Evolutionary conservation across 2,113 vertebrate species (phyloP).

Genomic region (Plecturocebus donacophilus): DNA sequence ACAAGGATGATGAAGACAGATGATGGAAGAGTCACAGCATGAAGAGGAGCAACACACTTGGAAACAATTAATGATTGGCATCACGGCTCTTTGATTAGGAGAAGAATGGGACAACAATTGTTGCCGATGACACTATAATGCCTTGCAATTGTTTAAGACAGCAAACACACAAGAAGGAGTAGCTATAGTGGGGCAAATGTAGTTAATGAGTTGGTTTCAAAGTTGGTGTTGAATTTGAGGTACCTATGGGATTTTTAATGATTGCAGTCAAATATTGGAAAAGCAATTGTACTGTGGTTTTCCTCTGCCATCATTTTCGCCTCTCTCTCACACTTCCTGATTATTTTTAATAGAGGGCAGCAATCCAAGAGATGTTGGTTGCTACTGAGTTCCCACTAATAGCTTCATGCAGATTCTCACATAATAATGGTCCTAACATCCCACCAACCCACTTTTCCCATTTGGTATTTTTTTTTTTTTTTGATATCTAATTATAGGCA

Average conservation of each 20-base stretch:
- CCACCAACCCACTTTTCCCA: conserved; percentile 41
- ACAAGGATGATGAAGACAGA: not conserved
- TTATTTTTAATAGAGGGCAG: conserved; percentile 37
- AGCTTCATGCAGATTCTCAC: conserved; percentile 42
- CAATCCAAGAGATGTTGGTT: not conserved
- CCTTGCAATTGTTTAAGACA: not conserved
- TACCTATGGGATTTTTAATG: not conserved
- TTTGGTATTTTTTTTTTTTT: conserved; percentile 46
- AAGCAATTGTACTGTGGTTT: not conserved
- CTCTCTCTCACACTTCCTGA: conserved; percentile 22
- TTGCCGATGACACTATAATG: not conserved
- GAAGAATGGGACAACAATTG: too few relatives aligned
- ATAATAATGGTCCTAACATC: conserved; percentile 37
- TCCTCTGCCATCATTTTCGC: not conserved
- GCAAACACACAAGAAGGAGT: not conserved
- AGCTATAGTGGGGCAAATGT: not conserved
- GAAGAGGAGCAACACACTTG: accelerated
- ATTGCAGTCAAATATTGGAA: not conserved
- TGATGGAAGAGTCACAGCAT: not conserved
- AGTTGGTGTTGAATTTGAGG: not conserved
- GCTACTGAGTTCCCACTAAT: not conserved
- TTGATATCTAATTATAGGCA: conserved; percentile 83
- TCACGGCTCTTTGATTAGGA: not conserved
- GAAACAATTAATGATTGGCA: not conserved
- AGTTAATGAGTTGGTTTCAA: not conserved